Evolutionary conservation across 2,888 invertebrate genomes (phyloP).

Genomic region (Pheosia gnoma): DNA sequence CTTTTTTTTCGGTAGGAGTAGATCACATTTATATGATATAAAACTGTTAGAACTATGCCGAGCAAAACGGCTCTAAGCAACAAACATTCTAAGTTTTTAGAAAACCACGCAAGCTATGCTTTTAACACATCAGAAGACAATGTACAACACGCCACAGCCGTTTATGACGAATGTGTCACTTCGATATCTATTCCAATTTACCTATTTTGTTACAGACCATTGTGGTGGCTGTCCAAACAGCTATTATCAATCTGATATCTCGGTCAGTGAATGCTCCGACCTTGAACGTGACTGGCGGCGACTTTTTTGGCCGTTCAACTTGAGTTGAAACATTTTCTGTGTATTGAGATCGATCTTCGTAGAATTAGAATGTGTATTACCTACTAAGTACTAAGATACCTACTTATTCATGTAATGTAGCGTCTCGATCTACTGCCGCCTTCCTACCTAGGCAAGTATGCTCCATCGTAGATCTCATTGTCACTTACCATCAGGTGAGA

Average conservation of each 20-base stretch:
- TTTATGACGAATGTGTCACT: conserved; percentile 1
- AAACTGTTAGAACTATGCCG: no score
- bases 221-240: conserved; percentile 16
- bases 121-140: not conserved
- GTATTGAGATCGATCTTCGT: conserved; percentile 9
- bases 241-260: conserved; percentile 46
- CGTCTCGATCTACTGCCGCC: no score
- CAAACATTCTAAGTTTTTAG: not conserved
- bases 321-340: conserved; percentile 10
- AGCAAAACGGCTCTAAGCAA: no score
- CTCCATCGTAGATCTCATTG: no score
- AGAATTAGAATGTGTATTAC: conserved; percentile 7
- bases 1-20: no score
- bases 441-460: no score
- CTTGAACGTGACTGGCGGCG: conserved; percentile 65
- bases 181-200: conserved; percentile 21
- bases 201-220: conserved; percentile 16
- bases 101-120: not conserved
- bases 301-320: conserved; percentile 36
- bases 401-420: no score
- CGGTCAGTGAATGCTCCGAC: conserved; percentile 66
- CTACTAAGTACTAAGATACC: no score
- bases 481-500: no score
- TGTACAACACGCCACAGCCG: not conserved
- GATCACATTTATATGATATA: no score